Base-by-base conservation (phyloP, 2,113 vertebrate species). In the Muscicapa adusta region DNA sequence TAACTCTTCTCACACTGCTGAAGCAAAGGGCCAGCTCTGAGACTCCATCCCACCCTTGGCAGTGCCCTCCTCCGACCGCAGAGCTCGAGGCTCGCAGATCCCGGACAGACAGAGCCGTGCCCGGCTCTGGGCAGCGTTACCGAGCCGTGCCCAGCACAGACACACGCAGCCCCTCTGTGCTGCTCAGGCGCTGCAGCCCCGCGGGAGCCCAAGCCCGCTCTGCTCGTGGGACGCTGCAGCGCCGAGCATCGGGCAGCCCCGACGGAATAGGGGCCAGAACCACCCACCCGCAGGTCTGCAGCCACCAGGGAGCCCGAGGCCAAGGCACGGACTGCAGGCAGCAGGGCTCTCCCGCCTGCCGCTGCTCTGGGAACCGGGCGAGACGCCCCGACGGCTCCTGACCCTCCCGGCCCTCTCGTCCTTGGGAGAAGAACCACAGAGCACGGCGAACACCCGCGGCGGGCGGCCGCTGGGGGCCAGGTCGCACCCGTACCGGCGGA, bases 61-160 rank as follows among this genome's bases (percentile, higher is more conserved):
- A 25, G 31, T 0, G 7, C 50, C 24, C 25, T 48, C 20, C 61
- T 18, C 22, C 1, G 10, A 10, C 3, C 47, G 2, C 1, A 4
- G 26, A 17, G 51, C 58, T 40, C 18, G 5, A 54, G 18, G 5
- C 1, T 4, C 24, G 1, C 10, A 0, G 1, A 14, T 1, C 17
- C 28, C 1, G 5, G 34, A 13, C 14, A 13, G 16, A 1, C 47
- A 12, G 61, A 38, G n/a, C 9, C 5, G 1, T 14, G 22, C 45
- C 25, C 57, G 4, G 43, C 48, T 10, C 53, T 2, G 53, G 6
- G 2, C 14, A 18, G 54, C 20, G 6, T 9, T 10, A 31, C 17
- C 4, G 12, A 57, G 7, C 33, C 5, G 2, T 3, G 13, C 73
- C 14, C 23, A 14, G 18, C 43, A 38, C 29, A 12, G 25, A 6